phyloP scores from a whole-genome alignment of 2,888 invertebrate genomes.

The Drosophila subquinaria region DNA sequence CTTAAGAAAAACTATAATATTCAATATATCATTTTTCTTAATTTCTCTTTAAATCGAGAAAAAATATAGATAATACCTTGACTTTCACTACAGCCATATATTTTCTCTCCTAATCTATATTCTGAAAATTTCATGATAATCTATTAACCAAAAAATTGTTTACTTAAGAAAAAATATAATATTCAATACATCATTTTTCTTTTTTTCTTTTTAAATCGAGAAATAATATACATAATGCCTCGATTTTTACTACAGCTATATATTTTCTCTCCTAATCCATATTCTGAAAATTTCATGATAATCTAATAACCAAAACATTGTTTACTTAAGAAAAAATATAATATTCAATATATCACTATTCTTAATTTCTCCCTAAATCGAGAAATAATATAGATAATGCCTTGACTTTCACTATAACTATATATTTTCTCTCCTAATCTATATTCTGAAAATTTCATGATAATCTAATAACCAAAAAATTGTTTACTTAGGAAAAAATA shows the following conservation, averaged over 20 bases:
- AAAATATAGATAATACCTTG: neutral
- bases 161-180: too few relatives aligned
- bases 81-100: neutral
- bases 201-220: neutral
- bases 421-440: neutral
- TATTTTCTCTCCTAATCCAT: neutral
- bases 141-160: too few relatives aligned
- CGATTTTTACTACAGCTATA: neutral
- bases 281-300: neutral
- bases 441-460: neutral
- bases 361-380: neutral
- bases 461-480: neutral
- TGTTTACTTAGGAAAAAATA: too few relatives aligned
- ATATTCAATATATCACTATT: neutral
- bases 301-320: neutral
- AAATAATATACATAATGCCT: neutral
- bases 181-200: too few relatives aligned
- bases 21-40: too few relatives aligned
- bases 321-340: too few relatives aligned
- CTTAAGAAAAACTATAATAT: too few relatives aligned
- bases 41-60: neutral
- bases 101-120: neutral
- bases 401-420: neutral
- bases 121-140: conserved; percentile 1
- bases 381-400: neutral